Conservation (phyloP, 2,113 vertebrate species). For the Danio rerio region DNA sequence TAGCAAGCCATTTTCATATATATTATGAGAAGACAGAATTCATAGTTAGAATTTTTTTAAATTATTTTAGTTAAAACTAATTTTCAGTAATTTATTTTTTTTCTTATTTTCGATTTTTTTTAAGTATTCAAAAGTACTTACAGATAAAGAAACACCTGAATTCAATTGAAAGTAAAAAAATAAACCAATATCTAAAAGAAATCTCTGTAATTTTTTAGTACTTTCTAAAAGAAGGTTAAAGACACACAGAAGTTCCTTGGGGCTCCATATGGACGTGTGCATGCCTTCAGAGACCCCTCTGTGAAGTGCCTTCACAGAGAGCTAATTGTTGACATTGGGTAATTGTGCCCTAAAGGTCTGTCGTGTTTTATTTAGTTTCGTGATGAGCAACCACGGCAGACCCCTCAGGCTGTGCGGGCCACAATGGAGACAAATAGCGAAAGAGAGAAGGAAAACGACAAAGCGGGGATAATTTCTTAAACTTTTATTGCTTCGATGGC, state of each 20-base stretch:
- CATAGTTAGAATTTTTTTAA: too few species aligned
- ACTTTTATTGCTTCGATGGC: slow-evolving; percentile 21
- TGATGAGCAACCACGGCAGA: slow-evolving; percentile 65
- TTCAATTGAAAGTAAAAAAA: too few species aligned
- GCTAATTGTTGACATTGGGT: slow-evolving; percentile 71
- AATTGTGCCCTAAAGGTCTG: slow-evolving; percentile 73
- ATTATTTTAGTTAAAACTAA: too few species aligned
- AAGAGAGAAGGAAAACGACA: slow-evolving; percentile 5
- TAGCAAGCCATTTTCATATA: neutral
- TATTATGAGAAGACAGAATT: too few species aligned
- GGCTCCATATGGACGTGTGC: slow-evolving; percentile 36
- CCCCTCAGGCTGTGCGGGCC: slow-evolving; percentile 60
- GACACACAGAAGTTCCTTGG: neutral
- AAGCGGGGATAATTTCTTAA: slow-evolving; percentile 19
- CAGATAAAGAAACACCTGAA: neutral
- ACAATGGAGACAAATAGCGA: slow-evolving; percentile 44
- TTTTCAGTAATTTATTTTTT: too few species aligned
- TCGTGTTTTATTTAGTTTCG: slow-evolving; percentile 66
- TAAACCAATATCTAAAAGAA: too few species aligned
- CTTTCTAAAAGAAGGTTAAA: slow-evolving; percentile 16
- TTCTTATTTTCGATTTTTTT: too few species aligned
- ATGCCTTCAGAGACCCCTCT: slow-evolving; percentile 57
- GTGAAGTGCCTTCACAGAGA: slow-evolving; percentile 63
- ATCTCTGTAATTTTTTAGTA: neutral
- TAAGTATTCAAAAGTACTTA: neutral